Evolutionary conservation across 2,113 vertebrate species (phyloP), one percentile per base, ranked within the genome.

Genomic region (Heptranchias perlo): DNA sequence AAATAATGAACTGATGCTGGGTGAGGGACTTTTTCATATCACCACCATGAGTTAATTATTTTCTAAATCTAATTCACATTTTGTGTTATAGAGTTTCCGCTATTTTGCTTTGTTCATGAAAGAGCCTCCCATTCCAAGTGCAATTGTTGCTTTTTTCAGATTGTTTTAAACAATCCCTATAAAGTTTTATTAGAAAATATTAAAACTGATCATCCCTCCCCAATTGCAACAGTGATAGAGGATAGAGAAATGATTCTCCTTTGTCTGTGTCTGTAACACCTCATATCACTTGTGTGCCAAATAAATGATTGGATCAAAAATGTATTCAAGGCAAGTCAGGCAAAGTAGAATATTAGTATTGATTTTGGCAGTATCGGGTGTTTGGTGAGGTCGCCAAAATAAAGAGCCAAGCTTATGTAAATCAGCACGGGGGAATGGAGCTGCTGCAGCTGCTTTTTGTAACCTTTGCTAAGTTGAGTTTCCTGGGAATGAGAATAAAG

Each of bases 221-320:
- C 62, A 64, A 21, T 16, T 64, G 62, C 10, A 18, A 64, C 62
- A 64, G 2, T 64, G 62, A 64, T 64, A 64, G 18, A 21, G 62
- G 62, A 64, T 16, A 64, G 18, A 44, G 44, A 87, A 28, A 87
- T 49, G 47, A 49, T 86, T 47, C 44, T 87, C 25, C 47, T 49
- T 25, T 49, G 44, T 21, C 7, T 44, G 13, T 87, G 4, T 87
- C 84, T 87, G 21, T 10, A 87, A 35, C n/a, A 35, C 31, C 31
- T 73, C 69, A 73, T 4, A 69, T 10, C 35, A 73, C 69, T 73
- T 73, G 69, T 73, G 31, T 73, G 31, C 84, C 13, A 21, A 87
- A 86, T 86, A 86, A 86, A 86, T 86, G 49, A 86, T 86, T 86
- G 82, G n/a, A 86, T 5, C 44, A 49, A 86, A 86, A 49, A 52